phyloP scores from a whole-genome alignment of 2,113 vertebrate species.

The Pogonocichla stellata region DNA sequence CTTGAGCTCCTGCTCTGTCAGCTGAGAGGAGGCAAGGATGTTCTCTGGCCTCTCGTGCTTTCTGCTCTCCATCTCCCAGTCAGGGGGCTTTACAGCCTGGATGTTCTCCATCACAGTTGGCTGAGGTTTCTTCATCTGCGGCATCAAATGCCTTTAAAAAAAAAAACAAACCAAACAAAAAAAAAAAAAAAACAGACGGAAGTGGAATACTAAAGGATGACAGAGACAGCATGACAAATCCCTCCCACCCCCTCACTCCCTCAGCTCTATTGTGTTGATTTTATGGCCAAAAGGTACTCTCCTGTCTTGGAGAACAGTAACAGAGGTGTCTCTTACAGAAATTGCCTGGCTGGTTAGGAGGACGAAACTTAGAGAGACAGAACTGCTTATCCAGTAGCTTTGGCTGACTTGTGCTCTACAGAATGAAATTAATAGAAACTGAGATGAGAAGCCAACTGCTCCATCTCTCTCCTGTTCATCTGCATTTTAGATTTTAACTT shows the following conservation, averaged over 20 bases:
- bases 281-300: background rate
- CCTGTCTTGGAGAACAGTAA: background rate
- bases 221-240: background rate
- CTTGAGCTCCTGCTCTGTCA: constrained; percentile 80
- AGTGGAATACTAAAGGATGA: background rate
- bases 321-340: background rate
- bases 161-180: background rate
- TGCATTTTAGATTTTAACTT: background rate
- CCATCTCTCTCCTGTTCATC: background rate
- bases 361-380: background rate
- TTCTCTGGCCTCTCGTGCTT: constrained; percentile 80
- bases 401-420: background rate
- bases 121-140: constrained; percentile 81
- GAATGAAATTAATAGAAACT: background rate
- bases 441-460: background rate
- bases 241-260: background rate
- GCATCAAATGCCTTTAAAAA: constrained; percentile 83
- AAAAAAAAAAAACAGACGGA: background rate
- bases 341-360: background rate
- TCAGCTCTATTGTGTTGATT: background rate
- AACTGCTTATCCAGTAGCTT: background rate
- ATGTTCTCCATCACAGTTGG: constrained; percentile 84
- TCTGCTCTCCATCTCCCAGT: constrained; percentile 82
- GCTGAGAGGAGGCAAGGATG: constrained; percentile 73
- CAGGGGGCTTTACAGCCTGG: constrained; percentile 79